phyloP scores from a whole-genome alignment of 1,140 invertebrate genomes.

The Armadillidium nasatum region DNA sequence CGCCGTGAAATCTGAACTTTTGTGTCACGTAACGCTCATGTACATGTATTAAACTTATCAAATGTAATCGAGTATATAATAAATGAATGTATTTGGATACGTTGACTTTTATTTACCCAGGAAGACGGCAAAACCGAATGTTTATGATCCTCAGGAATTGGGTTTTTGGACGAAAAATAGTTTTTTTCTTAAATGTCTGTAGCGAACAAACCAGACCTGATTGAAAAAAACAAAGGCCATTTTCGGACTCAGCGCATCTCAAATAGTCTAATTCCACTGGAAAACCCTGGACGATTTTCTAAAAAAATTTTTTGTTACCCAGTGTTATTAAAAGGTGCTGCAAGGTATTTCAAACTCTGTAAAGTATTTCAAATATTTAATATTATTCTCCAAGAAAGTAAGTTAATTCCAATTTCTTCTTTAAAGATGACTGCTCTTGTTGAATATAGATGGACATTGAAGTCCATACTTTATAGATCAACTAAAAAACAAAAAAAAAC shows the following conservation, averaged over 20 bases:
- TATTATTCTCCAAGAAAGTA: too few relatives aligned
- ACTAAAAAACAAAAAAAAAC: too few relatives aligned
- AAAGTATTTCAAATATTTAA: too few relatives aligned
- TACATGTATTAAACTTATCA: slow-evolving; percentile 2
- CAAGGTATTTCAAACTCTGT: too few relatives aligned
- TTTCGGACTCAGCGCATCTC: slow-evolving; percentile 9
- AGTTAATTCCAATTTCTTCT: too few relatives aligned
- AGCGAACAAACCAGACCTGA: too few relatives aligned
- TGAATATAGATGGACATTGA: too few relatives aligned
- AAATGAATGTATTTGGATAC: slow-evolving; percentile 14
- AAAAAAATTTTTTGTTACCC: slow-evolving; percentile 1
- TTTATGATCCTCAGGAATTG: slow-evolving; percentile 12
- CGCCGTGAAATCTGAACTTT: slow-evolving; percentile 28
- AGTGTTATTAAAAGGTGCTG: too few relatives aligned
- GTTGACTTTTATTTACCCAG: slow-evolving; percentile 21
- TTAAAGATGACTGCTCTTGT: too few relatives aligned
- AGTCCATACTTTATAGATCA: too few relatives aligned
- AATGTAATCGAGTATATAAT: slow-evolving; percentile 13
- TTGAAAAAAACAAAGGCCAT: not conserved
- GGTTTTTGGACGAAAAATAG: not conserved
- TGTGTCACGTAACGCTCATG: slow-evolving; percentile 20
- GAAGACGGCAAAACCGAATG: not conserved
- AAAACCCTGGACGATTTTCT: not conserved
- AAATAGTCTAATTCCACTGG: slow-evolving; percentile 7
- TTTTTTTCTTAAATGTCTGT: slow-evolving; percentile 12